phyloP scores from a whole-genome alignment of 2,888 invertebrate genomes.

The Tenthredo mesomela region DNA sequence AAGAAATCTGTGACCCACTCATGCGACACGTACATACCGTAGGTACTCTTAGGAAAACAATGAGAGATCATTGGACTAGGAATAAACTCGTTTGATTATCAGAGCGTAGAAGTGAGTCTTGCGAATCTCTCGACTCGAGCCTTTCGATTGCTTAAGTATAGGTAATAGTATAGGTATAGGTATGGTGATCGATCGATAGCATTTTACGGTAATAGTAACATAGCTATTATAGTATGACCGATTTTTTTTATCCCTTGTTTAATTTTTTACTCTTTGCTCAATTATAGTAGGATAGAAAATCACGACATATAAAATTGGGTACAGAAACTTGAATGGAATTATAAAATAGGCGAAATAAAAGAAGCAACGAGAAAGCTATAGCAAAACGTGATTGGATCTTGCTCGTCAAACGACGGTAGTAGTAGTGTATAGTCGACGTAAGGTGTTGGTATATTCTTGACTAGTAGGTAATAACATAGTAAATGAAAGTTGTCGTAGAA shows the following conservation, averaged over 20 bases:
- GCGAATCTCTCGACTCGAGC: background rate
- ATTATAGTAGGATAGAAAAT: background rate
- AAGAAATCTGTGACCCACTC: background rate
- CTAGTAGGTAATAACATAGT: background rate
- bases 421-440: background rate
- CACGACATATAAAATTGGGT: background rate
- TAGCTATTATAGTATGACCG: background rate
- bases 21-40: background rate
- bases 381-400: background rate
- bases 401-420: background rate
- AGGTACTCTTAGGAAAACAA: background rate
- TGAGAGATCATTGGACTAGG: constrained; percentile 31
- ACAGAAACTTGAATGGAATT: background rate
- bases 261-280: background rate
- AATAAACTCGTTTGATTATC: constrained; percentile 36
- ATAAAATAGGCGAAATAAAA: constrained; percentile 1
- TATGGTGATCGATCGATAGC: background rate
- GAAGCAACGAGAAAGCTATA: background rate
- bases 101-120: constrained; percentile 38
- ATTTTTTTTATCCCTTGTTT: background rate
- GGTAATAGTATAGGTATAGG: background rate
- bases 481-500: background rate
- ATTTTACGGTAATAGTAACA: background rate
- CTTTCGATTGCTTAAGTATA: background rate
- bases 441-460: background rate